These are phyloP conservation scores for Mormoops blainvillei DNA, from an alignment of 2,113 vertebrate species.

Conservation along the genomic window DNA sequence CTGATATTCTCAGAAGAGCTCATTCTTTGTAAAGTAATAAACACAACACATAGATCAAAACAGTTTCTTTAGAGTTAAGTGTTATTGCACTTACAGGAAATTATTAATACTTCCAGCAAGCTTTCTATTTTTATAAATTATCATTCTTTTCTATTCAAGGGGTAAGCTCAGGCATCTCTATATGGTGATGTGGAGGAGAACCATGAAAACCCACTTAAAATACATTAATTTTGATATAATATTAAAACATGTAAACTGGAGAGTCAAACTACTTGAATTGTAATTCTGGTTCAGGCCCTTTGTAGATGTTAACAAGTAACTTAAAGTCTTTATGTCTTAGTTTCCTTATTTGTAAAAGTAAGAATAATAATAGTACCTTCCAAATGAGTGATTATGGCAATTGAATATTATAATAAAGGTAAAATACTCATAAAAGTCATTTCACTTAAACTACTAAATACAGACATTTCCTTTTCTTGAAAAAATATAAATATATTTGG, in stretches of 20 bases:
- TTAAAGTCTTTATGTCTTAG: background rate
- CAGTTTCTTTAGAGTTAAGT: background rate
- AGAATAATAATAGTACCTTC: background rate
- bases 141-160: background rate
- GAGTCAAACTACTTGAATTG: background rate
- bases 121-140: background rate
- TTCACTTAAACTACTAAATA: background rate
- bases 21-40: constrained; percentile 38
- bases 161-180: background rate
- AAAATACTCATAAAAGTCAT: background rate
- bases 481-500: background rate
- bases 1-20: background rate
- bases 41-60: background rate
- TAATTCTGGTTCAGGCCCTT: background rate
- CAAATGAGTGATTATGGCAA: background rate
- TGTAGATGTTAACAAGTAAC: background rate
- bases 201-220: background rate
- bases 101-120: background rate
- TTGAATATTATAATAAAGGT: background rate
- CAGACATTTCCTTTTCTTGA: background rate
- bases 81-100: background rate
- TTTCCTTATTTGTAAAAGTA: background rate
- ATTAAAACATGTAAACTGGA: background rate
- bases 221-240: background rate
- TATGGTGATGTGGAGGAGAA: background rate